Evolutionary conservation across 2,888 invertebrate species (phyloP).

Genomic region (Lepidochrysops patricia): DNA sequence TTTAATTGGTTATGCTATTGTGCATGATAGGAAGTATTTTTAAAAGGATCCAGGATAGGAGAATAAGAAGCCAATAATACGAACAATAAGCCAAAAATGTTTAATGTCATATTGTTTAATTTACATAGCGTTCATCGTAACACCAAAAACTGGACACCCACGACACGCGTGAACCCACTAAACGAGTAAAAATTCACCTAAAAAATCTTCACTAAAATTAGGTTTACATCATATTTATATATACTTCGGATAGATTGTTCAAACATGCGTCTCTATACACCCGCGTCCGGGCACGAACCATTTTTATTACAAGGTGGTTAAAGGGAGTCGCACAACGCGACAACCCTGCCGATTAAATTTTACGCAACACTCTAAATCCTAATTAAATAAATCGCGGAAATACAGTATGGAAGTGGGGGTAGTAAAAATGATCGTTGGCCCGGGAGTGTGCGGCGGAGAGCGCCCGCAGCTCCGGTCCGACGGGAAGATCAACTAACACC

Average conservation of each 20-base stretch:
- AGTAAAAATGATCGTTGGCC: background rate
- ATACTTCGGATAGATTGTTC: slow-evolving; percentile 47
- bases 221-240: slow-evolving; percentile 45
- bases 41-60: background rate
- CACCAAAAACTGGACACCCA: slow-evolving; percentile 64
- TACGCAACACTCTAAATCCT: background rate
- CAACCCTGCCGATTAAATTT: background rate
- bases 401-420: background rate
- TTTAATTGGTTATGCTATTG: too few species aligned
- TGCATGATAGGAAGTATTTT: background rate
- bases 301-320: background rate
- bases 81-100: slow-evolving; percentile 73
- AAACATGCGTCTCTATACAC: slow-evolving; percentile 23
- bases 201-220: slow-evolving; percentile 62
- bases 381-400: background rate
- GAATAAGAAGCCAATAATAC: slow-evolving; percentile 59
- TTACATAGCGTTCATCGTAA: slow-evolving; percentile 67
- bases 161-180: slow-evolving; percentile 54
- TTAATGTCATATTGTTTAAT: slow-evolving; percentile 72
- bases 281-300: background rate
- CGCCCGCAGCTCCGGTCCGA: background rate
- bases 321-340: background rate
- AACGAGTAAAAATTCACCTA: slow-evolving; percentile 68
- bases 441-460: background rate
- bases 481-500: background rate